Evolutionary conservation across 2,888 invertebrate species (phyloP), one percentile per base, ranked within the genome.

Genomic region (Hypsopygia costalis): DNA sequence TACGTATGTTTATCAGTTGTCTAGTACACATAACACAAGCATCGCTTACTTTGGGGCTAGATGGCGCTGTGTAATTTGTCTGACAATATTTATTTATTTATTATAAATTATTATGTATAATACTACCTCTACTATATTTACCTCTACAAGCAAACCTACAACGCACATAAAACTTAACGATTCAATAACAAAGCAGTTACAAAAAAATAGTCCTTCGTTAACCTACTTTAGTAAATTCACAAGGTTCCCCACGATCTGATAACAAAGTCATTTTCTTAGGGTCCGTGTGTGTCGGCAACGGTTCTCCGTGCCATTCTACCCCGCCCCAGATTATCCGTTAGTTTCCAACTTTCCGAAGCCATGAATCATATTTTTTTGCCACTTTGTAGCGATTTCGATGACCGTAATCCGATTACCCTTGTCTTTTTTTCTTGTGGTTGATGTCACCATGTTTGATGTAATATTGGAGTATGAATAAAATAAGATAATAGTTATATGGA

Each of bases 171-270:
- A 37, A n/a, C 11, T 37, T 31, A 22, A 37, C 11, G 11, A 28
- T 21, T 29, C 16, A 36, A 36, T 36, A 32, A 37, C 32, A 32
- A 32, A 27, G 6, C 9, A 27, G 25, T 20, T 33, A 44, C 40
- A 60, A 61, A 64, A 49, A 44, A 62, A 57, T 55, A 63, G 65
- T 71, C 71, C 72, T 76, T 77, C 73, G 74, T 81, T 86, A 83
- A 79, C 87, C 87, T 65, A 85, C 62, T 83, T 87, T 64, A 58
- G 54, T 63, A 60, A 71, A 72, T 68, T 65, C 74, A 68, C 63
- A 55, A 59, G 59, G 60, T 59, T 63, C 75, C 77, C 75, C 64
- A 62, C 62, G 43, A 86, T 85, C 87, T 62, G 87, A 86, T 86
- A 85, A 83, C 62, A 51, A 56, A 67, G 61, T 66, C 66, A 71